phyloP scores from a whole-genome alignment of 2,888 invertebrate genomes.

The Oscheius sp. region DNA sequence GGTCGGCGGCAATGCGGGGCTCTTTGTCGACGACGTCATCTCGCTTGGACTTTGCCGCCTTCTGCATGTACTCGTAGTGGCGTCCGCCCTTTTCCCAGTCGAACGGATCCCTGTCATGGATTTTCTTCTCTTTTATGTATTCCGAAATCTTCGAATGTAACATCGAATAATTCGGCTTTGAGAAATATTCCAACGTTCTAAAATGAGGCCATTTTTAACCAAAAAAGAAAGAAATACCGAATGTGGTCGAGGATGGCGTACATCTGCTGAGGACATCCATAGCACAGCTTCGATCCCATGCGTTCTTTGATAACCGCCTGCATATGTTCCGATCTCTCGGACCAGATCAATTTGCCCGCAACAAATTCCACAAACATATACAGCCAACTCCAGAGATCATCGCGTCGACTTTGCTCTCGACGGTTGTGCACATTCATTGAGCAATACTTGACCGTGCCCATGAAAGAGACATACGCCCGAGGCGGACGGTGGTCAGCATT shows the following conservation, averaged over 20 bases:
- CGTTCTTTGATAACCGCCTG: slow-evolving; percentile 41
- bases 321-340: slow-evolving; percentile 40
- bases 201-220: too few relatives aligned
- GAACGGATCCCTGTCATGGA: slow-evolving; percentile 32
- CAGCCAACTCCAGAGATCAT: slow-evolving; percentile 67
- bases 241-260: slow-evolving; percentile 51
- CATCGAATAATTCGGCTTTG: slow-evolving; percentile 48
- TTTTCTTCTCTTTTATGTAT: neutral
- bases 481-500: slow-evolving; percentile 38
- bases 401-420: slow-evolving; percentile 62
- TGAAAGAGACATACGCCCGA: slow-evolving; percentile 52
- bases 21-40: too few relatives aligned
- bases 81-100: slow-evolving; percentile 51
- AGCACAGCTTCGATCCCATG: slow-evolving; percentile 43
- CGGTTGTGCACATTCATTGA: slow-evolving; percentile 39
- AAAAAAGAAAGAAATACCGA: slow-evolving; percentile 6
- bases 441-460: slow-evolving; percentile 63
- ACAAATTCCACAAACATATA: slow-evolving; percentile 65
- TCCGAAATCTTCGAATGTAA: slow-evolving; percentile 33
- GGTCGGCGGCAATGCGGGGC: too few relatives aligned
- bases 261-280: slow-evolving; percentile 50
- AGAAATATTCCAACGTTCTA: slow-evolving; percentile 33
- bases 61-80: slow-evolving; percentile 19
- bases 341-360: slow-evolving; percentile 49
- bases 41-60: neutral